Percentiles rank a stretch among this genome's conserved stretches.
Conservation (phyloP, 2,888 invertebrate genomes). For the Cataglyphis livida region DNA sequence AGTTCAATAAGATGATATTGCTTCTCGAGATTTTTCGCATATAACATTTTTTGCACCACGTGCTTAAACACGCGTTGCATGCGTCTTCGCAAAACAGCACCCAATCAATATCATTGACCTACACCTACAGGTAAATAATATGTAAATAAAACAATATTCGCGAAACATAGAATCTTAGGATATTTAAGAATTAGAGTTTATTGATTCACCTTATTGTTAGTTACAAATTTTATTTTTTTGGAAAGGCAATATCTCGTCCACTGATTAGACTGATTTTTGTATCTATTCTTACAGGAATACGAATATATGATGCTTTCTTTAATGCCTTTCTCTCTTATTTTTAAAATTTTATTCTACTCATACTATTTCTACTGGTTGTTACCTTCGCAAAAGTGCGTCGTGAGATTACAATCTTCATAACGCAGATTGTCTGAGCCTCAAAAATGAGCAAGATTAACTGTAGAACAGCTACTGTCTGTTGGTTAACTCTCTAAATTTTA, state of each 20-base stretch:
- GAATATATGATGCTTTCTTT: neutral
- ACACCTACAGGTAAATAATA: neutral
- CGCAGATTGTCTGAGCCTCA: neutral
- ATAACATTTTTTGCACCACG: slow-evolving; percentile 29
- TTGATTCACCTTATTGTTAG: neutral
- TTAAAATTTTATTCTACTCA: neutral
- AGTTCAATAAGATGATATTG: neutral
- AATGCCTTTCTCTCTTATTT: neutral
- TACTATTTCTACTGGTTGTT: slow-evolving; percentile 33
- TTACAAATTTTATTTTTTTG: neutral
- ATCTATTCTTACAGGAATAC: neutral
- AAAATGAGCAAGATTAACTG: slow-evolving; percentile 12
- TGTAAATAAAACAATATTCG: neutral
- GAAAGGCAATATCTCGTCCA: neutral
- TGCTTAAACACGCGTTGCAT: slow-evolving; percentile 69
- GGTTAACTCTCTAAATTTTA: neutral
- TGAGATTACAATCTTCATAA: neutral
- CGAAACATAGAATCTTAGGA: neutral
- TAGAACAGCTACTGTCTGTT: neutral
- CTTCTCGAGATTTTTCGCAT: slow-evolving; percentile 54
- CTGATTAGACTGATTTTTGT: neutral
- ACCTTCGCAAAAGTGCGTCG: slow-evolving; percentile 34
- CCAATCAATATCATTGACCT: slow-evolving; percentile 16
- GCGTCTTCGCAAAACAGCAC: slow-evolving; percentile 55
- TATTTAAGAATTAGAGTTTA: neutral